These are phyloP conservation scores for Camponotus vicinus DNA, from an alignment of 1,140 invertebrate genomes.

Conservation along the genomic window DNA sequence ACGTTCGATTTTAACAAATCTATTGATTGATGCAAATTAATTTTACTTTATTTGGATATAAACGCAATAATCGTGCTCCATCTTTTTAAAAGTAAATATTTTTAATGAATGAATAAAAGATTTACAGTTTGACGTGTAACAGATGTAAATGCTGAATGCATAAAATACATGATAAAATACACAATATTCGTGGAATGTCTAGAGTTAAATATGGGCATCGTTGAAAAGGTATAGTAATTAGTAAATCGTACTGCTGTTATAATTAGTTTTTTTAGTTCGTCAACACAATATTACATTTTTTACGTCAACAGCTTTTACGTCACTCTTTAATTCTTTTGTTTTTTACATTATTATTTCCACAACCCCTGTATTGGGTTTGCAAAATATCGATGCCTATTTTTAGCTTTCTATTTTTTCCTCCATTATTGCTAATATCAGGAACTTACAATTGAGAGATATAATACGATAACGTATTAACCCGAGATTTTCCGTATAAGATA, in stretches of 20 bases:
- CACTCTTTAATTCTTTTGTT: neutral
- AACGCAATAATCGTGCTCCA: neutral
- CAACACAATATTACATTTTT: conserved; percentile 2
- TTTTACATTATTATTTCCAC: neutral
- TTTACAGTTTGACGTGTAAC: neutral
- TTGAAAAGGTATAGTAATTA: neutral
- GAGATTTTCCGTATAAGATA: neutral
- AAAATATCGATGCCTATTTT: neutral
- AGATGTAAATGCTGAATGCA: neutral
- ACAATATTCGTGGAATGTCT: neutral
- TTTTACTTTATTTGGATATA: neutral
- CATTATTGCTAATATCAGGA: neutral
- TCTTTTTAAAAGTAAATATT: neutral
- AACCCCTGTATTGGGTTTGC: neutral
- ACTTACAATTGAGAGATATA: neutral
- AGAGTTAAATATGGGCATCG: conserved; percentile 9
- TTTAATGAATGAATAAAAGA: neutral
- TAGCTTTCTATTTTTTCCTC: neutral
- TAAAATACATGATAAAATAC: neutral
- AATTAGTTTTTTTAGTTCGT: neutral
- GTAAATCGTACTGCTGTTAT: neutral
- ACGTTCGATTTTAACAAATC: neutral
- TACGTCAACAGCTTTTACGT: neutral
- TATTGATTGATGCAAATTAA: neutral
- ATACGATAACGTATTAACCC: neutral